Percentiles rank a stretch among this genome's conserved stretches.
These are phyloP conservation scores for Sebastiscus albofasciatus DNA, from an alignment of 2,797 vertebrate genomes.

Conservation along the genomic window DNA sequence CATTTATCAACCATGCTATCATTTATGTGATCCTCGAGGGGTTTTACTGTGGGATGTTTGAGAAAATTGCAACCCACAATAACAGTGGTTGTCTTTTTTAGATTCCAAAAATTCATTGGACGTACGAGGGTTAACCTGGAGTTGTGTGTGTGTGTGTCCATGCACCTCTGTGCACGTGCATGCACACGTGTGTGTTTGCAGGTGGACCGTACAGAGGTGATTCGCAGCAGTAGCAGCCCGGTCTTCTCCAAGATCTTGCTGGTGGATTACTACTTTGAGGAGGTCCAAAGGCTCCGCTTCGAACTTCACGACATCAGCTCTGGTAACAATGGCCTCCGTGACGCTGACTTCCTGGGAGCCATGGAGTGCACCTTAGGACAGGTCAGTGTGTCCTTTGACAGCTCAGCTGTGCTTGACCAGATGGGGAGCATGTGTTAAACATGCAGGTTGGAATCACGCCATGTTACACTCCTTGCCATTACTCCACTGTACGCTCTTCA, in stretches of 20 bases:
- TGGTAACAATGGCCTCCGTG: constrained; percentile 95
- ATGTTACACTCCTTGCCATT: not conserved
- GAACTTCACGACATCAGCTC: constrained; percentile 98
- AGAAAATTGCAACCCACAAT: not conserved
- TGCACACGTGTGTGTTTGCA: constrained; percentile 57
- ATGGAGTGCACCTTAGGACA: constrained; percentile 98
- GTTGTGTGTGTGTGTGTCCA: not conserved
- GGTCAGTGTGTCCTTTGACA: constrained; percentile 72
- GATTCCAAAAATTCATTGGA: not conserved
- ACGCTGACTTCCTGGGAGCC: constrained; percentile 94
- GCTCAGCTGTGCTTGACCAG: not conserved
- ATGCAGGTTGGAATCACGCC: not conserved
- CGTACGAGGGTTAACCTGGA: not conserved
- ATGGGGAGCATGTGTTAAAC: not conserved
- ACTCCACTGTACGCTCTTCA: not conserved
- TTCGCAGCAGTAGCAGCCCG: constrained; percentile 94
- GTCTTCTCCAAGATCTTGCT: constrained; percentile 97
- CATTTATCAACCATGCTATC: not conserved
- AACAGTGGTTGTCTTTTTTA: not conserved
- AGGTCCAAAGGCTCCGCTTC: constrained; percentile 94
- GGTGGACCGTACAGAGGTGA: constrained; percentile 98
- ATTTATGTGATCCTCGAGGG: not conserved
- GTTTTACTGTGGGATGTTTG: not conserved
- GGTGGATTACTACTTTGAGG: constrained; percentile 98
- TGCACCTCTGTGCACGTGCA: not conserved